Evolutionary conservation across 2,113 vertebrate genomes (phyloP), one percentile per base, ranked within the genome.

Genomic region (Climacteris rufus): DNA sequence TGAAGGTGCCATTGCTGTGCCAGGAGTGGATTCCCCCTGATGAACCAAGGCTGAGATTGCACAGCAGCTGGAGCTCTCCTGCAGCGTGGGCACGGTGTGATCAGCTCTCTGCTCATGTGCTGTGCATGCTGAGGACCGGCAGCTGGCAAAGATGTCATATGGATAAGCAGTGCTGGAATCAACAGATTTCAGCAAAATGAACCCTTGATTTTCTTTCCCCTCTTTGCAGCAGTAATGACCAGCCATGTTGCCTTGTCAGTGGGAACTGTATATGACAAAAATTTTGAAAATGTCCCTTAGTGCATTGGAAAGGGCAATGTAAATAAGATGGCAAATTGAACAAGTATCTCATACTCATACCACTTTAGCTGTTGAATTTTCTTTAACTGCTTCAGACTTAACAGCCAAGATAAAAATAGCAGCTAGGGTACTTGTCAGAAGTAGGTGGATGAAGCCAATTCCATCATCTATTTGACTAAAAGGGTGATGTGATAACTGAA

Each of bases 271-370:
- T 49, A 97, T 93, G 82, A 97, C 72, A 13, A 95, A 65, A 47
- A 97, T 83, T 42, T 97, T 88, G 19, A 97, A 95, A 72, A 96
- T 92, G 72, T 63, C 94, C 39, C 95, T 89, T 71, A 97, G 91
- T 37, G 94, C 72, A 88, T 97, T 90, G 54, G 97, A 97, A 94
- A 98, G 94, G 33, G 78, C 8, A 19, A 97, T 96, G 17, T 97
- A 98, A n/a, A 94, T 97, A 81, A 98, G 64, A 96, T 98, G 97
- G 68, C 95, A 98, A 81, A 98, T 60, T 57, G 98, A 95, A 72
- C 24, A 98, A 98, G 3, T 98, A 44, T 88, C 94, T 13, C 96
- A 88, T 71, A 97, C 93, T 89, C 82, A 66, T 59, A 96, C 97
- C 22, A 65, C 96, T 96, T 97, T 97, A 69, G 96, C 96, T n/a